These are phyloP conservation scores for Galerucella pusilla DNA, from an alignment of 2,888 invertebrate species.

Conservation along the genomic window DNA sequence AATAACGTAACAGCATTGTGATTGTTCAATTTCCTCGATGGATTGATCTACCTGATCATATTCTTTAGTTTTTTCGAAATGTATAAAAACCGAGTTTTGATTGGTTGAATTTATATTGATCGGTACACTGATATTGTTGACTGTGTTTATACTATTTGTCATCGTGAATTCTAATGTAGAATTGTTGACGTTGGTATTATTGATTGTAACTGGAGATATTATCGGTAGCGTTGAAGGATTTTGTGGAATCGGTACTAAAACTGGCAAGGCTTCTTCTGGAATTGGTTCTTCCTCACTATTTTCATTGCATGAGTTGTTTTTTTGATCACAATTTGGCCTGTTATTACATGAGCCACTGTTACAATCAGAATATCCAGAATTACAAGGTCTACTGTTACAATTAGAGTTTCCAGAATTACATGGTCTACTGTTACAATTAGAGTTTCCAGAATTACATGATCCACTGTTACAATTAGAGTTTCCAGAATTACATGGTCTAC, in stretches of 20 bases:
- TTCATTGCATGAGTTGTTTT: constrained; percentile 13
- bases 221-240: background rate
- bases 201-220: background rate
- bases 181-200: constrained; percentile 35
- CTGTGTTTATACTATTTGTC: constrained; percentile 27
- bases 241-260: constrained; percentile 32
- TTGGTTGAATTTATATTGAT: constrained; percentile 34
- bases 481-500: constrained; percentile 4
- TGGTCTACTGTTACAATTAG: constrained; percentile 23
- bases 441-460: constrained; percentile 8
- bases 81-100: constrained; percentile 23
- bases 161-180: constrained; percentile 20
- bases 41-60: background rate
- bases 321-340: constrained; percentile 18
- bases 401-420: constrained; percentile 15
- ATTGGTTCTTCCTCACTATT: background rate
- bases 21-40: background rate
- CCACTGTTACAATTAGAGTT: constrained; percentile 5
- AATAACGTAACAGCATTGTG: constrained; percentile 26
- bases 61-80: constrained; percentile 7
- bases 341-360: constrained; percentile 19
- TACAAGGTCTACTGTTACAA: constrained; percentile 18
- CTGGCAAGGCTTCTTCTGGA: constrained; percentile 17
- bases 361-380: background rate
- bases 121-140: constrained; percentile 35